Conservation (phyloP, 2,113 vertebrate species). For the Hiodon tergisus region DNA sequence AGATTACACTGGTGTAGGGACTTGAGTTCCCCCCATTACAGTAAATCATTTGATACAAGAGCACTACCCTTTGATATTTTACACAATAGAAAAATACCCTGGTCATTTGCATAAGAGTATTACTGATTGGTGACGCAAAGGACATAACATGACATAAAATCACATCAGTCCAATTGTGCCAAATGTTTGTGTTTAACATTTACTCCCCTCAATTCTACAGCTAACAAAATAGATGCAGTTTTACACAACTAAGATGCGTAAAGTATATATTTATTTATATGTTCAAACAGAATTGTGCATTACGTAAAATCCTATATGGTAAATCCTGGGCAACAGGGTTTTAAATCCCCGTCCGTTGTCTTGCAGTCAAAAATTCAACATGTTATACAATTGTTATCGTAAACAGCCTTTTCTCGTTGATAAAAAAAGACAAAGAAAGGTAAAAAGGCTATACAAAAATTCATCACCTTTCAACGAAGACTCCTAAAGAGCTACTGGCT, state of each 20-base stretch:
- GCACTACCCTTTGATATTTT: slow-evolving; percentile 36
- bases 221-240: slow-evolving; percentile 41
- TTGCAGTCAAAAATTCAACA: slow-evolving; percentile 24
- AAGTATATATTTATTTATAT: slow-evolving; percentile 25
- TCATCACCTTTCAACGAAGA: background rate
- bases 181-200: slow-evolving; percentile 12
- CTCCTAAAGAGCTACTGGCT: background rate
- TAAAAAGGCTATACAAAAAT: slow-evolving; percentile 19
- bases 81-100: slow-evolving; percentile 60
- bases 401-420: slow-evolving; percentile 27
- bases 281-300: slow-evolving; percentile 36
- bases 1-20: slow-evolving; percentile 42
- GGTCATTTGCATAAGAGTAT: slow-evolving; percentile 49
- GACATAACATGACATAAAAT: slow-evolving; percentile 15
- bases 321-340: slow-evolving; percentile 11
- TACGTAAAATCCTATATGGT: slow-evolving; percentile 49
- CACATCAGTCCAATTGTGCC: slow-evolving; percentile 1
- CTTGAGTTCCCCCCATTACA: slow-evolving; percentile 18
- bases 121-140: slow-evolving; percentile 36
- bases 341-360: slow-evolving; percentile 10
- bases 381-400: slow-evolving; percentile 33
- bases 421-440: slow-evolving; percentile 18
- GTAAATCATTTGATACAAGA: slow-evolving; percentile 34
- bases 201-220: slow-evolving; percentile 34
- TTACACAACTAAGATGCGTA: slow-evolving; percentile 52